phyloP scores from a whole-genome alignment of 2,113 vertebrate genomes.

The Dicrurus megarhynchus region DNA sequence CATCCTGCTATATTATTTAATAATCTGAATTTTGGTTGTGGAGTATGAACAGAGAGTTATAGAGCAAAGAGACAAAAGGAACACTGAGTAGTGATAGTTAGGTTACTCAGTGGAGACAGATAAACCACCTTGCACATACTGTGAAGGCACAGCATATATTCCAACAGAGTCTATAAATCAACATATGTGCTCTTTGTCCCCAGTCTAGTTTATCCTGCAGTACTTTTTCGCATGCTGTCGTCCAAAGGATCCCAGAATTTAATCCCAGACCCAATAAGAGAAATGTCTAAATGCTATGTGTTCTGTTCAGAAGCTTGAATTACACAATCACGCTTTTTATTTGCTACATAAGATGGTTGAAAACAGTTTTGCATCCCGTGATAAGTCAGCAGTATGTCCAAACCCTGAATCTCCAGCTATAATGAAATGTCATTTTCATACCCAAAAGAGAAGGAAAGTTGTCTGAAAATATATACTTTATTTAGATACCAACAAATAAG shows the following conservation, averaged over 20 bases:
- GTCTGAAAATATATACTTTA: not conserved
- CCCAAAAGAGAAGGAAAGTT: not conserved
- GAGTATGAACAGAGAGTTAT: accelerated
- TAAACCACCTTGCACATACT: not conserved
- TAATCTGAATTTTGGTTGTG: not conserved
- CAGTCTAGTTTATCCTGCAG: not conserved
- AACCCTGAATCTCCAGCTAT: not conserved
- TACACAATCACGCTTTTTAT: not conserved
- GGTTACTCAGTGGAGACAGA: not conserved
- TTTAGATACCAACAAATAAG: not conserved
- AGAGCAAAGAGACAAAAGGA: not conserved
- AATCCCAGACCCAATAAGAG: not conserved
- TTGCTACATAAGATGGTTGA: not conserved
- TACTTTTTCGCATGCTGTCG: not conserved
- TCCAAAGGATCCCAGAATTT: not conserved
- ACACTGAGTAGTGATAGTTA: not conserved
- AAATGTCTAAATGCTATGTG: not conserved
- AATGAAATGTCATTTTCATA: not conserved
- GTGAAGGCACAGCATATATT: not conserved
- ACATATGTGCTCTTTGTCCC: accelerated
- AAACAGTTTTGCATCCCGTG: not conserved
- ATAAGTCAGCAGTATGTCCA: not conserved
- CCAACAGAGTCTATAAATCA: not conserved
- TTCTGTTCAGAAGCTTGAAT: not conserved
- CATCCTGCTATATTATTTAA: not conserved